Percentiles rank a stretch among this genome's conserved stretches.
Conservation (phyloP, 2,113 vertebrate species). For the Barbus barbus region DNA sequence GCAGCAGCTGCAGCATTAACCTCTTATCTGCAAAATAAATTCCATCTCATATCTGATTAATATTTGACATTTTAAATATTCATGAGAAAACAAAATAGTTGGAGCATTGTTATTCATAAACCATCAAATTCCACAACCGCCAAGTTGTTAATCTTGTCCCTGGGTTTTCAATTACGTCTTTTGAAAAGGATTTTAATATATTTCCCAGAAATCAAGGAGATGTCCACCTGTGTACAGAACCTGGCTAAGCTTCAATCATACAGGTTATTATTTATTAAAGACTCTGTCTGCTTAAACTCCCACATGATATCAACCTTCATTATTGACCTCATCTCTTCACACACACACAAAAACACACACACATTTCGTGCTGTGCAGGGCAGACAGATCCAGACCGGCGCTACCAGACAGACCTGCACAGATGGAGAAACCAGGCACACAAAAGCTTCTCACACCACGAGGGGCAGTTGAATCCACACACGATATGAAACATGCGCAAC, state of each 20-base stretch:
- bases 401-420: constrained; percentile 34
- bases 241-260: constrained; percentile 50
- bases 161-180: constrained; percentile 36
- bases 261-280: constrained; percentile 56
- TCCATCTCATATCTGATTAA: constrained; percentile 3
- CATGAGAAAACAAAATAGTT: constrained; percentile 26
- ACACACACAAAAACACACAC: constrained; percentile 36
- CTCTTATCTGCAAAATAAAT: constrained; percentile 17
- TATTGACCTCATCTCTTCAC: constrained; percentile 54
- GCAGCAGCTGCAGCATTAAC: background rate
- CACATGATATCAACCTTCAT: constrained; percentile 47
- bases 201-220: constrained; percentile 46
- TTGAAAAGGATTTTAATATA: constrained; percentile 43
- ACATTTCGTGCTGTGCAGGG: constrained; percentile 37
- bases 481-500: constrained; percentile 6
- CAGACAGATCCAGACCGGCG: constrained; percentile 35
- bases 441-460: constrained; percentile 17
- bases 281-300: constrained; percentile 48
- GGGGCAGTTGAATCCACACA: background rate
- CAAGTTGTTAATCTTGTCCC: constrained; percentile 12
- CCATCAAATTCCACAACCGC: constrained; percentile 1
- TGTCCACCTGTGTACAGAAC: constrained; percentile 35
- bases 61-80: constrained; percentile 40
- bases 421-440: constrained; percentile 18
- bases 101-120: constrained; percentile 23